A percentile compares a stretch with the other conserved stretches of the same genome.
phyloP scores from a whole-genome alignment of 2,888 invertebrate species.

The Melanophora roralis region DNA sequence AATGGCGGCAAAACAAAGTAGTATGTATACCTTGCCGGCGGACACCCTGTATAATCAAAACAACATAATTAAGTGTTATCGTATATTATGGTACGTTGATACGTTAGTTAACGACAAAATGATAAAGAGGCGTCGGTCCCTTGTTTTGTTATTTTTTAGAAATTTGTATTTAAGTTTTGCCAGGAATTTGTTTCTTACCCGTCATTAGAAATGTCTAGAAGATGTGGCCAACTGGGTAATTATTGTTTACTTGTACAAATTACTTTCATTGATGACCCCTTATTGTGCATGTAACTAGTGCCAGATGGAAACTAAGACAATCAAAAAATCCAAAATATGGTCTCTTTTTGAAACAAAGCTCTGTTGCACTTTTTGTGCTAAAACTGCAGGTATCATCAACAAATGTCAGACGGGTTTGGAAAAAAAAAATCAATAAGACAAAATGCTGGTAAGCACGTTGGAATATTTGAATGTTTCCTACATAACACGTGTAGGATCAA shows the following conservation, averaged over 20 bases:
- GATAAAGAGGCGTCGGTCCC: no score
- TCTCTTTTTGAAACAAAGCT: not conserved
- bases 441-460: constrained; percentile 38
- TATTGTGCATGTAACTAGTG: not conserved
- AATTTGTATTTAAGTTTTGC: no score
- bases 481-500: constrained; percentile 31
- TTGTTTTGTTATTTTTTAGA: no score
- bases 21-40: no score
- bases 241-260: constrained; percentile 6
- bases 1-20: no score
- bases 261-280: constrained; percentile 3
- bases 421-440: constrained; percentile 7
- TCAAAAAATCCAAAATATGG: not conserved
- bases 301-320: not conserved
- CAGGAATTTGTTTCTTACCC: not conserved
- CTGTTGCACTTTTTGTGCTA: constrained; percentile 13
- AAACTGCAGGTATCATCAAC: not conserved
- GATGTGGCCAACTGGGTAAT: no score
- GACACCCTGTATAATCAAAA: no score
- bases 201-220: no score
- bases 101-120: not conserved
- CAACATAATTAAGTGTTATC: no score
- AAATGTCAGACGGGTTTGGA: constrained; percentile 24
- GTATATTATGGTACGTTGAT: constrained; percentile 1
- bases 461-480: constrained; percentile 2